Evolutionary conservation across 2,113 vertebrate species (phyloP).

Genomic region (Triplophysa tibetana): DNA sequence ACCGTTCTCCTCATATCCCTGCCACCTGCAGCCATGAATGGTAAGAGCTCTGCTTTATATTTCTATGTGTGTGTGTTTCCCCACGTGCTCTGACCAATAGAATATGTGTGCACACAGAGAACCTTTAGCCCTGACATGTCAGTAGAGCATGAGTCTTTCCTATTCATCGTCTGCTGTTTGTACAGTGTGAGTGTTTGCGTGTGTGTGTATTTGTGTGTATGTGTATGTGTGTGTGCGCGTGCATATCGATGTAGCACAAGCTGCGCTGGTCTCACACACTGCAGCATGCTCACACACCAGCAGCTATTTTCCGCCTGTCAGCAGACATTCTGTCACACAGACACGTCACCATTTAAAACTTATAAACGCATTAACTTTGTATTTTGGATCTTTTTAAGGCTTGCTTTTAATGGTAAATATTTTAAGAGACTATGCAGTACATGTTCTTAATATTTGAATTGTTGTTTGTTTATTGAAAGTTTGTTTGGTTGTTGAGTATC

Average conservation of each 20-base stretch:
- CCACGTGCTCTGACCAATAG: neutral
- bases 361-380: neutral
- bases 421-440: neutral
- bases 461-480: too few species aligned
- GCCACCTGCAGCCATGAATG: slow-evolving; percentile 56
- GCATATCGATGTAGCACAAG: neutral
- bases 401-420: neutral
- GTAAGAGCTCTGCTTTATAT: slow-evolving; percentile 47
- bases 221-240: neutral
- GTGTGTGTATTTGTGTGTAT: slow-evolving; percentile 22
- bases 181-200: neutral
- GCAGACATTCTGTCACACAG: slow-evolving; percentile 44
- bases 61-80: slow-evolving; percentile 17
- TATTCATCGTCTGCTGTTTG: slow-evolving; percentile 22
- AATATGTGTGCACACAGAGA: slow-evolving; percentile 8
- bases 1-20: slow-evolving; percentile 32
- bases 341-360: neutral
- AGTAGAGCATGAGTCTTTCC: slow-evolving; percentile 22
- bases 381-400: neutral
- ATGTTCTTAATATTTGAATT: neutral
- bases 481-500: neutral
- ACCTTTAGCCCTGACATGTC: slow-evolving; percentile 14
- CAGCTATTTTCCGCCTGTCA: neutral
- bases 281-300: neutral
- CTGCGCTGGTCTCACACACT: slow-evolving; percentile 17